Conservation (phyloP, 2,113 vertebrate species). For the Scalopus aquaticus region DNA sequence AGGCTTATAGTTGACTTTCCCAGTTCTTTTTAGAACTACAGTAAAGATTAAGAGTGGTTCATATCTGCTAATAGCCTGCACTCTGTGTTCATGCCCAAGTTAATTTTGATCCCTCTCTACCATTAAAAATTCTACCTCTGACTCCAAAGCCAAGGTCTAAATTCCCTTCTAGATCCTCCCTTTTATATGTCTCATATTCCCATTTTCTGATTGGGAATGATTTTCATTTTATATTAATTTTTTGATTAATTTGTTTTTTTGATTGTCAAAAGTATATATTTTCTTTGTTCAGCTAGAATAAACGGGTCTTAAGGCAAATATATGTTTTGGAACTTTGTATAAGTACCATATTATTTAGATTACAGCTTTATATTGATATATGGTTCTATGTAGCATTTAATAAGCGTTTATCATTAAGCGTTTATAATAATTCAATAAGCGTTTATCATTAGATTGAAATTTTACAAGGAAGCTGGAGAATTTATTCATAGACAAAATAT, state of each 20-base stretch:
- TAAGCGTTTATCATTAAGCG: background rate
- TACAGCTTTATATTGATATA: background rate
- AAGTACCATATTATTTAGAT: background rate
- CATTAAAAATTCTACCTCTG: background rate
- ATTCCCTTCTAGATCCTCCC: too few species aligned
- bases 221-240: background rate
- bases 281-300: background rate
- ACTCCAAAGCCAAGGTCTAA: too few species aligned
- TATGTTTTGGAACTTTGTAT: background rate
- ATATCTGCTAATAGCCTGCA: background rate
- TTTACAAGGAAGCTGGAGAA: background rate
- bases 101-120: background rate
- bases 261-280: background rate
- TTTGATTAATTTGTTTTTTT: background rate
- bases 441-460: background rate
- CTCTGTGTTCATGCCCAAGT: background rate
- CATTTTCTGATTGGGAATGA: background rate
- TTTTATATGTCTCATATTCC: background rate
- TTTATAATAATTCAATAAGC: background rate
- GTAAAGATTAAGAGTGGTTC: background rate
- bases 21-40: background rate
- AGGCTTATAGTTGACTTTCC: background rate
- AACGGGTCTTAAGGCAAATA: conserved; percentile 6
- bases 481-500: background rate
- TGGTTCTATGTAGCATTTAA: background rate